Evolutionary conservation across 2,888 invertebrate genomes (phyloP), one percentile per base, ranked within the genome.

Genomic region (Diplolepis rosae): DNA sequence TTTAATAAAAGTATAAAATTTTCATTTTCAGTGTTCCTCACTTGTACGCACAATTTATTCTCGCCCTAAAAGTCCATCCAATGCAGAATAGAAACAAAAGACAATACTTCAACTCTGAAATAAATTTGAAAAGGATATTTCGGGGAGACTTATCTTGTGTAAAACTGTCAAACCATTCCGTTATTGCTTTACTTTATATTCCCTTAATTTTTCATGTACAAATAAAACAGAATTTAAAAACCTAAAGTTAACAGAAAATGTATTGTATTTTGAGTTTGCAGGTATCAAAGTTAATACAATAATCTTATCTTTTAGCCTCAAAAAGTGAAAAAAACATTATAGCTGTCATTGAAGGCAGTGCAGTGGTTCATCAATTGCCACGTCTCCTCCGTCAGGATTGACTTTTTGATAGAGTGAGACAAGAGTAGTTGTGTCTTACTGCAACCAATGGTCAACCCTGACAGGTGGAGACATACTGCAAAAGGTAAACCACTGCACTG

Each of bases 1-100:
- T 73, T 56, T 74, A 79, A 80, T 68, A 78, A 82, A 82, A 82
- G 82, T 81, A 81, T 80, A 80, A 80, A 80, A 81, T 81, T 79
- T 79, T 67, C 81, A 80, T 81, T 79, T 79, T 66, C 71, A 72
- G 73, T 56, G 51, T 39, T 24, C 50, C 54, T 27, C 1, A 24
- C 22, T 9, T 30, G 6, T n/a, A 24, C 50, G 30, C 15, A 30
- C 27, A 52, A 27, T n/a, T n/a, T n/a, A n/a, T 56, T 35, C 52
- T 52, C 18, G 32, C 32, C 24, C 42, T 15, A 28, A 24, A n/a
- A 3, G 24, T 48, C 28, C 30, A 15, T 15, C 24, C 65, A 48
- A 27, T 65, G 11, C 7, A 18, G 27, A 48, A 45, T n/a, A 65
- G 9, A 45, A 65, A 7, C 11, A 18, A 7, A 35, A 30, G 56